Evolutionary conservation across 2,888 invertebrate species (phyloP).

Genomic region (Cryptus armator): DNA sequence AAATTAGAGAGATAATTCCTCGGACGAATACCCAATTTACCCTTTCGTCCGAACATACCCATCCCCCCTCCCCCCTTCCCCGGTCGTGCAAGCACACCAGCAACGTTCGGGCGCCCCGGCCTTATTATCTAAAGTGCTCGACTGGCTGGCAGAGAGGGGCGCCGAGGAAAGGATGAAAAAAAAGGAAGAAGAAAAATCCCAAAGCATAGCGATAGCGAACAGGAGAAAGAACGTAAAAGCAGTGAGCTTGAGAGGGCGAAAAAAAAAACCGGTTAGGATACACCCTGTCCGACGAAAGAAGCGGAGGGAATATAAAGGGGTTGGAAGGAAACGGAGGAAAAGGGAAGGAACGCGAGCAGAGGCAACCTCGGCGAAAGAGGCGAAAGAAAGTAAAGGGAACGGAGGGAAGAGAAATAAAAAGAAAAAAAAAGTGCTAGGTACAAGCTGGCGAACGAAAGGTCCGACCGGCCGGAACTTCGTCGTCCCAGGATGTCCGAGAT

Average conservation of each 20-base stretch:
- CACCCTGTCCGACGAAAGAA: conserved; percentile 51
- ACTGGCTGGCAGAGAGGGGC: conserved; percentile 72
- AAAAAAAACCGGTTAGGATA: conserved; percentile 68
- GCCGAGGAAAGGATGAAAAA: conserved; percentile 69
- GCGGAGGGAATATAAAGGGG: conserved; percentile 69
- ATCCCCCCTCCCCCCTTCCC: conserved; percentile 51
- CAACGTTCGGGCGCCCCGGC: conserved; percentile 78
- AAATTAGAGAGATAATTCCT: conserved; percentile 86
- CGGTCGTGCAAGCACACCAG: conserved; percentile 44
- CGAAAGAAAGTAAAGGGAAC: conserved; percentile 11
- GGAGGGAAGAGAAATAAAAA: conserved; percentile 36
- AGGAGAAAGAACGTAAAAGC: conserved; percentile 65
- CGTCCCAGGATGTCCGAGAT: conserved; percentile 70
- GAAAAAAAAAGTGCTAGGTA: conserved; percentile 57
- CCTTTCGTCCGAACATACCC: conserved; percentile 80
- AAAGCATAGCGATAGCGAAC: conserved; percentile 73
- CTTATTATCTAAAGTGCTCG: conserved; percentile 85
- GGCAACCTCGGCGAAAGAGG: conserved; percentile 16
- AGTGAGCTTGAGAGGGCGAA: conserved; percentile 51
- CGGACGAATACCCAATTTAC: conserved; percentile 85
- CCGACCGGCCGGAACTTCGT: conserved; percentile 64
- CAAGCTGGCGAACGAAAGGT: conserved; percentile 57
- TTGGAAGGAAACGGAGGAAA: conserved; percentile 69
- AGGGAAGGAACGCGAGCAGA: conserved; percentile 69
- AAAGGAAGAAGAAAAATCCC: conserved; percentile 66